Conservation (phyloP, 2,113 vertebrate species). For the Cyanoderma ruficeps region DNA sequence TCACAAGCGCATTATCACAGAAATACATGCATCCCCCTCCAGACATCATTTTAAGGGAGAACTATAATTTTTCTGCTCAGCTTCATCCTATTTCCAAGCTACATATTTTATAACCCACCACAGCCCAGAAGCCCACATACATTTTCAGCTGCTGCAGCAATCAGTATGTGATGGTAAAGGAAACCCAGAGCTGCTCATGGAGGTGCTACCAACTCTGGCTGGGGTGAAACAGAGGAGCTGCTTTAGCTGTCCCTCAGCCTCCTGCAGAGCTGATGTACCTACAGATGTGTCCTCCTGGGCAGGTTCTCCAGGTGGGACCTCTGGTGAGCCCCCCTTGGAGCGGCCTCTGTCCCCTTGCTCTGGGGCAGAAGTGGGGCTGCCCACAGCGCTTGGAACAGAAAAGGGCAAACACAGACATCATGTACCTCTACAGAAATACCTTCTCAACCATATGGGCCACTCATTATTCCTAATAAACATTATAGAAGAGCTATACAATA, state of each 20-base stretch:
- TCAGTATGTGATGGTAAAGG: neutral
- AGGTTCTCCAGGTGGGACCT: neutral
- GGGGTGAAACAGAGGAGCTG: neutral
- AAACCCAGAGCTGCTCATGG: neutral
- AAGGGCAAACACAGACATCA: neutral
- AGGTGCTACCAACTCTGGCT: neutral
- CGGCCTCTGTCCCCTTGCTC: neutral
- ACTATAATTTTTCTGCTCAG: neutral
- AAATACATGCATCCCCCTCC: neutral
- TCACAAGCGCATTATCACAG: neutral
- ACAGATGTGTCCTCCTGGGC: neutral
- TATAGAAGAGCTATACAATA: neutral
- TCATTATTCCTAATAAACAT: neutral
- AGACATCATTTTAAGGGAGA: neutral
- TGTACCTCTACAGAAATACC: neutral
- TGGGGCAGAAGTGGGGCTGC: neutral
- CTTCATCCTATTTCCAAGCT: neutral
- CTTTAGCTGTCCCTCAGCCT: neutral
- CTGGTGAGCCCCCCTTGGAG: neutral
- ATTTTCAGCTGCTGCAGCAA: neutral
- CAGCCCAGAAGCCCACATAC: neutral
- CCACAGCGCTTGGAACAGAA: neutral
- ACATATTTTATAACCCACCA: neutral
- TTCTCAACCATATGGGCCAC: neutral
- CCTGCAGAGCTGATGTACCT: neutral